phyloP scores from a whole-genome alignment of 2,113 vertebrate genomes.

The Aegotheles bennettii region DNA sequence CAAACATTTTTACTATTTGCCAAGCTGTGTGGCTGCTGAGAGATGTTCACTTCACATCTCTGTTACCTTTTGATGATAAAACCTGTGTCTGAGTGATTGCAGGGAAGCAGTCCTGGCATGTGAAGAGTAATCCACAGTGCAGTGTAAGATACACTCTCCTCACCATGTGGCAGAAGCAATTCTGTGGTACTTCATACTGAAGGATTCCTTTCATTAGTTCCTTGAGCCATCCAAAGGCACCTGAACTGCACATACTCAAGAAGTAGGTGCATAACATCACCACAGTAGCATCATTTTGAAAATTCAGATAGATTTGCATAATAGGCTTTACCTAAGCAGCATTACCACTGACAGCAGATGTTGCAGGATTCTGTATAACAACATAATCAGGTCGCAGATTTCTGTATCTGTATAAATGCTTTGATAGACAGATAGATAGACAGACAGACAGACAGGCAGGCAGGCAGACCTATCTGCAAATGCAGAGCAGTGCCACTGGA shows the following conservation, averaged over 20 bases:
- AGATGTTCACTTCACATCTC: background rate
- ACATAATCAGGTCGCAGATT: background rate
- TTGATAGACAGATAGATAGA: too few species aligned
- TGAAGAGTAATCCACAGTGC: background rate
- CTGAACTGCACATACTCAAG: background rate
- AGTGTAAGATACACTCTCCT: background rate
- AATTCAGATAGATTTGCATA: background rate
- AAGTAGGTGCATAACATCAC: background rate
- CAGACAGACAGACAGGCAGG: too few species aligned
- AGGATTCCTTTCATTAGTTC: background rate
- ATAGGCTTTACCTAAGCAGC: background rate
- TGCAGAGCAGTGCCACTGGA: background rate
- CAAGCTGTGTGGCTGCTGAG: background rate
- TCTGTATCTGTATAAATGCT: background rate
- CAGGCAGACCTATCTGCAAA: background rate
- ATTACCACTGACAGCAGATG: background rate
- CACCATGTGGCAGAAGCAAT: background rate
- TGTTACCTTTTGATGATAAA: background rate
- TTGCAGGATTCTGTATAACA: background rate
- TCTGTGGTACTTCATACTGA: background rate
- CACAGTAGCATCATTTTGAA: background rate
- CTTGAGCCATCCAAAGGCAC: background rate
- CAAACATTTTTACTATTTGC: background rate
- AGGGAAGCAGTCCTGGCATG: background rate
- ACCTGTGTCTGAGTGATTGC: background rate